Evolutionary conservation across 2,888 invertebrate species (phyloP).

Genomic region (Drosophila borborema): DNA sequence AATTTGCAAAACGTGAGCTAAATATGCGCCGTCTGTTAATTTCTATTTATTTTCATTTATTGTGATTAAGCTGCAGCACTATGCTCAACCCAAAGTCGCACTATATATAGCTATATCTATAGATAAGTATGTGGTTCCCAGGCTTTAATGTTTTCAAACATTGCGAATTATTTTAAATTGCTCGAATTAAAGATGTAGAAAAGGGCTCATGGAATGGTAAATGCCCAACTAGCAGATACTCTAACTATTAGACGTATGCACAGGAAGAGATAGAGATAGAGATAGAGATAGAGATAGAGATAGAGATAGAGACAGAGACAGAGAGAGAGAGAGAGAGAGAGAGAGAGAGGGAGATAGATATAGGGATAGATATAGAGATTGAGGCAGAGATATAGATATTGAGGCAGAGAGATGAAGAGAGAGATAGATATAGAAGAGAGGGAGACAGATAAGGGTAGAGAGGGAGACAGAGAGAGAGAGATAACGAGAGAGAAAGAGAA

Average conservation of each 20-base stretch:
- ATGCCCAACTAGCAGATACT: slow-evolving; percentile 11
- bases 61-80: slow-evolving; percentile 54
- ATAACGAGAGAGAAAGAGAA: neutral
- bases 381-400: neutral
- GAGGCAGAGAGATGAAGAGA: neutral
- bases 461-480: neutral
- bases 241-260: neutral
- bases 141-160: slow-evolving; percentile 31
- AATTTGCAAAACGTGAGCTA: slow-evolving; percentile 71
- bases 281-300: neutral
- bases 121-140: slow-evolving; percentile 33
- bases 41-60: slow-evolving; percentile 72
- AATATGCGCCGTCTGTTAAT: slow-evolving; percentile 61
- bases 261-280: neutral
- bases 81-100: slow-evolving; percentile 15
- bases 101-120: neutral
- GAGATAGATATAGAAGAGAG: neutral
- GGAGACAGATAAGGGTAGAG: neutral
- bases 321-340: neutral
- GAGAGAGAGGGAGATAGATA: neutral
- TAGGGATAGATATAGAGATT: neutral
- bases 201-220: neutral
- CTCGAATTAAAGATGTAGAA: slow-evolving; percentile 28
- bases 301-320: neutral
- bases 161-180: slow-evolving; percentile 43